Base-by-base conservation (phyloP, 2,113 vertebrate species). In the Antennarius striatus region DNA sequence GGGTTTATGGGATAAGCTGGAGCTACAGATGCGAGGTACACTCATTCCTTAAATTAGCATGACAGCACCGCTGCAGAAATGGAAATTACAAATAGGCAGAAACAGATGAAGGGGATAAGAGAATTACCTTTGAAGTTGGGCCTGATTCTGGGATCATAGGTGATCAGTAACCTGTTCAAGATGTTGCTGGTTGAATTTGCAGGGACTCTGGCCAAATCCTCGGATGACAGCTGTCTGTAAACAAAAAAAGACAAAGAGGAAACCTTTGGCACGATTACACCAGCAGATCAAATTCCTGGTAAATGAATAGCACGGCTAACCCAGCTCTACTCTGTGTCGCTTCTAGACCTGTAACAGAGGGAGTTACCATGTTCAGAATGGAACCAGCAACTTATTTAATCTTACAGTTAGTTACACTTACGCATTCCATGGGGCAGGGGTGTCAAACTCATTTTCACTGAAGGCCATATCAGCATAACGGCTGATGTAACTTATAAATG, bases 41-140 rank as follows among this genome's bases (percentile, higher is more conserved):
- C 7, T 32, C 2, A 0, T 65, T 67, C 59, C 71, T 74, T 68
- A 81, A 3, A 82, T 83, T 77, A 73, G 60, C 63, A 48, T 66
- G 61, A 78, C 73, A 68, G 50, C 59, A 13, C 16, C 32, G 42
- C 63, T 30, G 62, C 63, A 43, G 52, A 77, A 71, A 78, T 46
- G 54, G 65, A 60, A 74, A 72, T 82, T 29, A 53, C 74, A 81
- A 63, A 29, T 11, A 68, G 78, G 71, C 60, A 47, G 45, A 74
- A 73, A 71, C 58, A 50, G 75, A 85, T 72, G 61, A 76, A 49
- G 56, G 66, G 56, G 55, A 5, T 29, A 56, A 30, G 42, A 67
- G 58, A 67, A 95, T 87, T 86, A 94, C 97, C 96, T 96, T 99
- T 99, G 92, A 98, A 99, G 92, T 99, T 98, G 68, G 97, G 97